Evolutionary conservation across 2,888 invertebrate species (phyloP).

Genomic region (Sinotaia quadrata): DNA sequence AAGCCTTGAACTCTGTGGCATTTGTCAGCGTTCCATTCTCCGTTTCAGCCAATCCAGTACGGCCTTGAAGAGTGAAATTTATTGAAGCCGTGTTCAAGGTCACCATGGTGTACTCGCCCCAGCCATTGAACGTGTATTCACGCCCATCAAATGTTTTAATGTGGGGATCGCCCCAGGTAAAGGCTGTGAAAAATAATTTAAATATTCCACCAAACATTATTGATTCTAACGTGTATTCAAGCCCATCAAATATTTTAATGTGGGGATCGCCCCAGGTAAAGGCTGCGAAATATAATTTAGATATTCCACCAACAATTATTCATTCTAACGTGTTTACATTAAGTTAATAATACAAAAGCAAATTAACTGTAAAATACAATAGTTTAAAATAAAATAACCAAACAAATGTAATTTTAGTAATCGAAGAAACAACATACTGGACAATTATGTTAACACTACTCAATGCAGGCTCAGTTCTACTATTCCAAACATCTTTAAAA

Average conservation of each 20-base stretch:
- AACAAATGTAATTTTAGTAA: too few species aligned
- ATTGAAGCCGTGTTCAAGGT: not conserved
- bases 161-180: slow-evolving; percentile 43
- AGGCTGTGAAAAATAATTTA: not conserved
- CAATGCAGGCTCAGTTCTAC: too few species aligned
- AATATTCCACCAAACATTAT: too few species aligned
- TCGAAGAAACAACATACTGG: too few species aligned
- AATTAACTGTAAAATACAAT: too few species aligned
- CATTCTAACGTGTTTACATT: slow-evolving; percentile 38
- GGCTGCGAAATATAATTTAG: not conserved
- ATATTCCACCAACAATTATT: too few species aligned
- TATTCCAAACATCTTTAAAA: too few species aligned
- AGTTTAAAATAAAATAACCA: too few species aligned
- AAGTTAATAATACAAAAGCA: too few species aligned
- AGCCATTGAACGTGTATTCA: slow-evolving; percentile 42
- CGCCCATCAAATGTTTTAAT: slow-evolving; percentile 41
- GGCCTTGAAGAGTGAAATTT: slow-evolving; percentile 36
- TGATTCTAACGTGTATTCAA: slow-evolving; percentile 38
- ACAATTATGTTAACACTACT: too few species aligned
- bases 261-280: slow-evolving; percentile 43
- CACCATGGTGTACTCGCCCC: slow-evolving; percentile 42
- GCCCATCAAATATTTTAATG: slow-evolving; percentile 41
- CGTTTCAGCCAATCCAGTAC: slow-evolving; percentile 32
- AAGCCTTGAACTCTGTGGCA: slow-evolving; percentile 45
- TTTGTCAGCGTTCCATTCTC: slow-evolving; percentile 29